Percentiles rank a stretch among this genome's conserved stretches.
phyloP scores from a whole-genome alignment of 2,888 invertebrate species.

The Meiosimyza decipiens region DNA sequence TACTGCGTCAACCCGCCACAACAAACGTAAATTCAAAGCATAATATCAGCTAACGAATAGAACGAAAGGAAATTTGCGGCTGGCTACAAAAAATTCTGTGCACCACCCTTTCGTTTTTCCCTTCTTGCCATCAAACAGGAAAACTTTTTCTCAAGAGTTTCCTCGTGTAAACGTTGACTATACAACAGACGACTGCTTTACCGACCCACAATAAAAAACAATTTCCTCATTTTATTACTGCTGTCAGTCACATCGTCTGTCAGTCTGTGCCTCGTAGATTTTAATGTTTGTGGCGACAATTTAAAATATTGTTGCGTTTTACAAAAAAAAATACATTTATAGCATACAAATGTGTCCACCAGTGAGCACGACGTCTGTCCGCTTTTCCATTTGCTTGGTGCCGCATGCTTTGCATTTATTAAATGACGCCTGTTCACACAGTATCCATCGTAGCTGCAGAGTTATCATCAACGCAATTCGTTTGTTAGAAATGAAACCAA shows the following conservation, averaged over 20 bases:
- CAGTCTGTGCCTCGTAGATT: too few relatives aligned
- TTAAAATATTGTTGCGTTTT: slow-evolving; percentile 7
- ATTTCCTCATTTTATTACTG: slow-evolving; percentile 9
- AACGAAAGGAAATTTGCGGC: too few relatives aligned
- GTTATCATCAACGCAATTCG: slow-evolving; percentile 12
- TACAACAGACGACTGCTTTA: neutral
- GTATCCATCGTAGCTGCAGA: neutral
- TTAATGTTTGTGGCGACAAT: slow-evolving; percentile 6
- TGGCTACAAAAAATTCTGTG: too few relatives aligned
- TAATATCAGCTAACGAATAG: too few relatives aligned
- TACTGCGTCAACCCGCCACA: too few relatives aligned
- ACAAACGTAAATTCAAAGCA: too few relatives aligned
- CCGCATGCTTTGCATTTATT: slow-evolving; percentile 24
- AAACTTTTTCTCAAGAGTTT: too few relatives aligned
- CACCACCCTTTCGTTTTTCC: too few relatives aligned
- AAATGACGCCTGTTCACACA: slow-evolving; percentile 15
- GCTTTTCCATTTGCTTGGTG: neutral
- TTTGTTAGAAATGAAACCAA: slow-evolving; percentile 42
- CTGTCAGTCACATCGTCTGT: too few relatives aligned
- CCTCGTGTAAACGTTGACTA: too few relatives aligned
- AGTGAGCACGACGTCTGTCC: neutral
- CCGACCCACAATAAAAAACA: neutral
- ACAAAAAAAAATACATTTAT: neutral
- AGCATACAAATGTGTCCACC: slow-evolving; percentile 11
- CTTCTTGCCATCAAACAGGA: too few relatives aligned